These are phyloP conservation scores for Pteruthius melanotis DNA, from an alignment of 2,113 vertebrate genomes.

Conservation along the genomic window DNA sequence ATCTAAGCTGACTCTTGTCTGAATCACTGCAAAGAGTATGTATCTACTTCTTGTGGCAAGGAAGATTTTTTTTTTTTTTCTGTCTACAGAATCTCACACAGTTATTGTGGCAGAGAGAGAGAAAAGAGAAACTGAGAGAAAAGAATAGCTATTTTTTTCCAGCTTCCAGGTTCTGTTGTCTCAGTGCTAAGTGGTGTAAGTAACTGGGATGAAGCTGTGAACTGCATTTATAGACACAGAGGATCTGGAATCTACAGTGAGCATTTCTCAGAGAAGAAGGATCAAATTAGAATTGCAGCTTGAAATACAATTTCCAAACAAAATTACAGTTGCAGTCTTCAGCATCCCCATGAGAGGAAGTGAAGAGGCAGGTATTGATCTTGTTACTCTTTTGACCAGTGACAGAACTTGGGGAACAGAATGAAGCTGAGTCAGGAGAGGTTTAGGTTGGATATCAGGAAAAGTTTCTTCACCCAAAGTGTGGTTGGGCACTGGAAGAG, in stretches of 20 bases:
- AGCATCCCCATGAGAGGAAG: background rate
- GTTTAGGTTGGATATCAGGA: background rate
- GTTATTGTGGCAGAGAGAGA: background rate
- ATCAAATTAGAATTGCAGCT: background rate
- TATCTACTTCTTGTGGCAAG: background rate
- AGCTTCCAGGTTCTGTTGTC: background rate
- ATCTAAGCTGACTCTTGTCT: background rate
- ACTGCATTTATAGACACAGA: background rate
- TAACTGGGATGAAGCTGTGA: background rate
- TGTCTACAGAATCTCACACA: background rate
- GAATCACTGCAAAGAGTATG: background rate
- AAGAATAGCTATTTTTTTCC: background rate
- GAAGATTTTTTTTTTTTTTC: background rate
- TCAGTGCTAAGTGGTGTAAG: background rate
- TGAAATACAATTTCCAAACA: background rate
- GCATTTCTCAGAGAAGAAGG: background rate
- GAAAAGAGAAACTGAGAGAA: background rate
- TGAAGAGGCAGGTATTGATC: fast-evolving
- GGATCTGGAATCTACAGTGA: background rate
- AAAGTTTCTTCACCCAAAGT: background rate
- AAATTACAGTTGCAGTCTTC: background rate
- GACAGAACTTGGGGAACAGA: background rate
- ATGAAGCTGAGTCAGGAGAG: background rate
- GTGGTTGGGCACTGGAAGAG: background rate
- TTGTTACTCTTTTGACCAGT: background rate